Evolutionary conservation across 2,797 vertebrate genomes (phyloP), one percentile per base, ranked within the genome.

Genomic region (Neosilurus mollespiculum): DNA sequence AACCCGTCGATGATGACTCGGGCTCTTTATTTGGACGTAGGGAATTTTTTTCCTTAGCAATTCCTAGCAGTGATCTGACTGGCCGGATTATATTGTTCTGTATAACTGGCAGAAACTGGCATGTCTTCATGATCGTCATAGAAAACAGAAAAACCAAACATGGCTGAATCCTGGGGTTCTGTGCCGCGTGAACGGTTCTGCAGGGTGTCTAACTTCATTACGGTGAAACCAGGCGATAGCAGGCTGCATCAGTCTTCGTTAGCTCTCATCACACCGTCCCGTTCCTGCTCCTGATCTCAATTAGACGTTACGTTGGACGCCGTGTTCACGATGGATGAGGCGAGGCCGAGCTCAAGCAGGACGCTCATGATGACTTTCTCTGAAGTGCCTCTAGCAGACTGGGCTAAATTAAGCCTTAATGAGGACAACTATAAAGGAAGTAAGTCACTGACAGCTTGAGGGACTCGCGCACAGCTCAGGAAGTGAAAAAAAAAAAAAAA

Each of bases 1-100:
- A 58, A 53, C n/a, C 77, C 78, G n/a, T 8, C 73, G 56, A 26
- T 70, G 77, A 84, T 82, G 54, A 81, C 53, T 77, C 77, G 11
- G 71, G 16, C 56, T 59, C 20, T 59, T n/a, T n/a, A 37, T 76
- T 59, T 11, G 0, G 54, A 59, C n/a, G 54, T 22, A 75, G 10
- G 26, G 18, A 4, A 20, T 22, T 58, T 59, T 73, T 26, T 22
- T n/a, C 12, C 11, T 26, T 11, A 37, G 14, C 51, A 56, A 1
- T 77, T 77, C 56, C 54, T 77, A n/a, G 30, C 18, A n/a, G 56
- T 37, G 56, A 61, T 15, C 56, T n/a, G 56, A 77, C 37, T 59
- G 56, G 30, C 54, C n/a, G 54, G 24, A 15, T 24, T 72, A n/a
- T n/a, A n/a, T n/a, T n/a, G n/a, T 51, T 51, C 69, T 70, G 37